Evolutionary conservation across 2,888 invertebrate species (phyloP).

Genomic region (Zonitis immaculata): DNA sequence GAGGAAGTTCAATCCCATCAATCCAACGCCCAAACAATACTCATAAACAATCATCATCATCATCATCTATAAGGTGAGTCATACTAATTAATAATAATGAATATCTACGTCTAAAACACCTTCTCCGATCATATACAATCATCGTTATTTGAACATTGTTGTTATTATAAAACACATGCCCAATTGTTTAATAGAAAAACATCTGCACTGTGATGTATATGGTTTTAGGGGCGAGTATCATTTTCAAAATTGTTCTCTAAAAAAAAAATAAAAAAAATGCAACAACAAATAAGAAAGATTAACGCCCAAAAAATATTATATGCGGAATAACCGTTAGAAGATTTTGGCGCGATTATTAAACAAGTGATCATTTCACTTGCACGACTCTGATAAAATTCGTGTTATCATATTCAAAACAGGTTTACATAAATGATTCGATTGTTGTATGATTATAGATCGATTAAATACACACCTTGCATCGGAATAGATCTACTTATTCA

Average conservation of each 20-base stretch:
- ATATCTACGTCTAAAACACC: constrained; percentile 18
- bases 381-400: background rate
- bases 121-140: constrained; percentile 9
- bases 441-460: background rate
- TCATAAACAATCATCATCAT: constrained; percentile 24
- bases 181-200: constrained; percentile 1
- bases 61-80: constrained; percentile 12
- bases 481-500: background rate
- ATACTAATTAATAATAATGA: constrained; percentile 22
- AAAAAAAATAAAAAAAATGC: no score
- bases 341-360: background rate
- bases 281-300: no score
- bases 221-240: background rate
- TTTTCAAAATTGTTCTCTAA: background rate
- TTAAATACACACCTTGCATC: constrained; percentile 3
- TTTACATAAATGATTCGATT: constrained; percentile 3
- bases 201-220: constrained; percentile 8
- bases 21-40: constrained; percentile 25
- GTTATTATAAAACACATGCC: constrained; percentile 20
- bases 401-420: constrained; percentile 5
- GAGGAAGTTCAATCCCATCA: constrained; percentile 33
- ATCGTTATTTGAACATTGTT: background rate
- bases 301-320: background rate
- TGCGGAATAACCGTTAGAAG: background rate
- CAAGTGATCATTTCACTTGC: constrained; percentile 8